Percentiles rank a stretch among this genome's conserved stretches.
These are phyloP conservation scores for Phylloscopus trochiloides DNA, from an alignment of 2,113 vertebrate genomes.

Conservation along the genomic window DNA sequence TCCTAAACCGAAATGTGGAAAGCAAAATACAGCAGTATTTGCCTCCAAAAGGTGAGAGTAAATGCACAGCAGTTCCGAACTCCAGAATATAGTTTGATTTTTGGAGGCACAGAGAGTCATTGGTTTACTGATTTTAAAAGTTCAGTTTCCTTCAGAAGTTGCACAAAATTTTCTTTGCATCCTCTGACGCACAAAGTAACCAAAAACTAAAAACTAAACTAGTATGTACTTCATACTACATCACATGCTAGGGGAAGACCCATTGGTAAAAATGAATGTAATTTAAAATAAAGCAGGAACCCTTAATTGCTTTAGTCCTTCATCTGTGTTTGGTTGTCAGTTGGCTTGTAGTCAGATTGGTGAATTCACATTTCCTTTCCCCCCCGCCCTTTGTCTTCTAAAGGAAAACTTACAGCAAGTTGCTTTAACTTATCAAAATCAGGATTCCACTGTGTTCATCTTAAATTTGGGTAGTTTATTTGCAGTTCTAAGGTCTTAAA, in stretches of 20 bases:
- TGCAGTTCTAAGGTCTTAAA: neutral
- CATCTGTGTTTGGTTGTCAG: neutral
- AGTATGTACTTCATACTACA: neutral
- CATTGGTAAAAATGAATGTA: fast-evolving
- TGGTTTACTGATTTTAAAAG: neutral
- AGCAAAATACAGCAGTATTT: neutral
- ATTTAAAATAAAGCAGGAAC: neutral
- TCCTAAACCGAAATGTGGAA: neutral
- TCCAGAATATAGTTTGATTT: neutral
- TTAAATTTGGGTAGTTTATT: neutral
- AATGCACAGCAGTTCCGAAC: neutral
- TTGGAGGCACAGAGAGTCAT: neutral
- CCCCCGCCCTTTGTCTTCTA: neutral
- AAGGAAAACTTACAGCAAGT: neutral
- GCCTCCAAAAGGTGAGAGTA: neutral
- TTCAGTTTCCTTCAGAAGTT: neutral
- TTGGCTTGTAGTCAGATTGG: neutral
- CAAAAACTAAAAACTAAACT: neutral
- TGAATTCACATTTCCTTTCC: neutral
- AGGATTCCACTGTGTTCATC: neutral
- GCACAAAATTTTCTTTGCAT: neutral
- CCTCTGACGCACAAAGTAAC: neutral
- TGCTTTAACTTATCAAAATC: neutral
- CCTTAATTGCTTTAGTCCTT: neutral
- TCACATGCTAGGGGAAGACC: neutral